These are phyloP conservation scores for Etheostoma spectabile DNA, from an alignment of 2,113 vertebrate species.

Conservation along the genomic window DNA sequence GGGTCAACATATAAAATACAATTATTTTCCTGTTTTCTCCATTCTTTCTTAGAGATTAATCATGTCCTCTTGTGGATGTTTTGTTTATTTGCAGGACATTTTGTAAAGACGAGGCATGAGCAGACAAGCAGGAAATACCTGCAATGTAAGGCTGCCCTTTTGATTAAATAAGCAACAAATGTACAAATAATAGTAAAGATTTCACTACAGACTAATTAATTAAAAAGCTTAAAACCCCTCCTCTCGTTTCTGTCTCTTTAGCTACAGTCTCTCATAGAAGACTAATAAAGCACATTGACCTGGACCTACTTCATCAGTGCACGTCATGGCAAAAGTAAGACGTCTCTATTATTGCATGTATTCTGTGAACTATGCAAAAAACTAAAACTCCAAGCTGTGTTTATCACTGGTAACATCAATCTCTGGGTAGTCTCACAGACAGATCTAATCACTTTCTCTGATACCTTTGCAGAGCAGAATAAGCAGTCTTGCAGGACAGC, in stretches of 20 bases:
- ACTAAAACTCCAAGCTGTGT: neutral
- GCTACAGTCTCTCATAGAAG: neutral
- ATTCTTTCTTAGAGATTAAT: neutral
- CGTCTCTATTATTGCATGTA: neutral
- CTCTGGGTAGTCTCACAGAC: no score
- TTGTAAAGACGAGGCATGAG: neutral
- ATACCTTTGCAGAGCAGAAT: neutral
- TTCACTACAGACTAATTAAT: neutral
- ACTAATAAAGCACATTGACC: neutral
- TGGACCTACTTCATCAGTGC: neutral
- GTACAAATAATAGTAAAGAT: neutral
- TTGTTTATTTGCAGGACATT: conserved; percentile 9
- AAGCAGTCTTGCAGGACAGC: neutral
- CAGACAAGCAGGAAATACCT: neutral
- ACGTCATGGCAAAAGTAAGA: neutral
- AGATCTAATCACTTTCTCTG: conserved; percentile 12
- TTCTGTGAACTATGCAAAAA: neutral
- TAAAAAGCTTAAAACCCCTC: neutral
- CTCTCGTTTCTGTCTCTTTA: neutral
- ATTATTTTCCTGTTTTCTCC: neutral
- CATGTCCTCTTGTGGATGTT: conserved; percentile 21
- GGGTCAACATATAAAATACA: neutral
- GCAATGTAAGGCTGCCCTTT: neutral
- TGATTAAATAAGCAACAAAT: neutral
- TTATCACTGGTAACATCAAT: neutral